Conservation (phyloP, 2,797 vertebrate species). For the Pseudochirops corinnae region DNA sequence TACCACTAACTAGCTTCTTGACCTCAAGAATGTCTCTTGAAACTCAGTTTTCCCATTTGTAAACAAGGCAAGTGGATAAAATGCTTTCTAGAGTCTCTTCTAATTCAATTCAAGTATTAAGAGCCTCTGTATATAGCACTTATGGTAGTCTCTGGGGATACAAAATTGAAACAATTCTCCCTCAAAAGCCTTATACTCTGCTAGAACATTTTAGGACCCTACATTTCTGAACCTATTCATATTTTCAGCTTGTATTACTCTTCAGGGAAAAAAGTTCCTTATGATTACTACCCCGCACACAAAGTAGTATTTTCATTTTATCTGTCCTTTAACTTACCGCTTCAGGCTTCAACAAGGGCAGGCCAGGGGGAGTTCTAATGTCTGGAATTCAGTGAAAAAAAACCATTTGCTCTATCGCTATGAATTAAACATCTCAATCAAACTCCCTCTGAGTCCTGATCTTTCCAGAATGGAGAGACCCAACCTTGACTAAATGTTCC, state of each 20-base stretch:
- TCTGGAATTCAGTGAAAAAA: background rate
- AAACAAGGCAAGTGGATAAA: background rate
- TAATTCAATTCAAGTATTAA: background rate
- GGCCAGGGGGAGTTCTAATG: background rate
- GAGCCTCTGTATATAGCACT: background rate
- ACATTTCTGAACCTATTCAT: background rate
- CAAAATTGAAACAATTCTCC: background rate
- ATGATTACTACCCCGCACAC: too few relatives aligned
- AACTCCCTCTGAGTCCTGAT: background rate
- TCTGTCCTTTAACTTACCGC: background rate
- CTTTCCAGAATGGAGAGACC: background rate
- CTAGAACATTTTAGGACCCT: background rate
- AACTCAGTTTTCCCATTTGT: background rate
- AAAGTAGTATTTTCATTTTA: background rate
- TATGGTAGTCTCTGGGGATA: background rate
- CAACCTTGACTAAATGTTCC: background rate
- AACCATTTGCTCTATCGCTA: background rate
- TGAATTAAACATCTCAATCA: background rate
- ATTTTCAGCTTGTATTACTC: background rate
- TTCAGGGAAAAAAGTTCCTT: background rate
- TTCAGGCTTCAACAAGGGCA: too few relatives aligned
- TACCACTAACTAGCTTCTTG: background rate
- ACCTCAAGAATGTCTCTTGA: background rate
- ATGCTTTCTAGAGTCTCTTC: background rate
- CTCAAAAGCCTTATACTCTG: background rate